Conservation (phyloP, 2,888 invertebrate genomes). For the Dilophus febrilis region DNA sequence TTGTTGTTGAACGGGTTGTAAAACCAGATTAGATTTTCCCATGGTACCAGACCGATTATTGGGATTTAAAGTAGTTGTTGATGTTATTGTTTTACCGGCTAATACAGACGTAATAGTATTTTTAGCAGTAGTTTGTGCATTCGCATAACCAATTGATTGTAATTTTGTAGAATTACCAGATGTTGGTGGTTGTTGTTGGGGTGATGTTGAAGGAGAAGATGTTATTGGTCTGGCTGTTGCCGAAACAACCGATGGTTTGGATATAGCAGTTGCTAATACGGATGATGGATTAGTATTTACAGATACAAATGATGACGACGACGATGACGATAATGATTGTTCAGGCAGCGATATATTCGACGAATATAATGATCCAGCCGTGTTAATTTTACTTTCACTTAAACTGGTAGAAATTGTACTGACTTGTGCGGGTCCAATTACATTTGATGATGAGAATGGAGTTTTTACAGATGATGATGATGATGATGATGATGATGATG, state of each 20-base stretch:
- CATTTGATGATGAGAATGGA: no score
- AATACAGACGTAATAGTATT: conserved; percentile 68
- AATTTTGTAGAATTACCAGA: conserved; percentile 36
- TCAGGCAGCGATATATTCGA: no score
- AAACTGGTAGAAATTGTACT: no score
- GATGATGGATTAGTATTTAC: conserved; percentile 33
- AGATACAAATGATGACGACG: conserved; percentile 37
- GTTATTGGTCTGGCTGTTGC: no score
- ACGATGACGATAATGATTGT: no score
- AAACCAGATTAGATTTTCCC: background rate
- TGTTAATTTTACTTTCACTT: no score
- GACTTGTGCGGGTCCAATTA: no score
- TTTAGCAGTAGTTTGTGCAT: conserved; percentile 57
- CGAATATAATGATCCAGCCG: no score
- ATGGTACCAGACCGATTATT: no score
- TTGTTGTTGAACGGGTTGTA: background rate
- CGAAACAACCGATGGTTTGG: no score
- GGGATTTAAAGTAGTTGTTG: conserved; percentile 50
- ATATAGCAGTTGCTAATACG: conserved; percentile 11
- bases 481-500: background rate
- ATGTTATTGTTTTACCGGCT: conserved; percentile 58
- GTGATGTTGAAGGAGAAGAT: conserved; percentile 12
- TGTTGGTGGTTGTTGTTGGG: conserved; percentile 12
- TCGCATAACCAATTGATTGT: conserved; percentile 18
- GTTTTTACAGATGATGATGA: background rate